phyloP scores from a whole-genome alignment of 2,888 invertebrate species.

The Eremobia ochroleuca region DNA sequence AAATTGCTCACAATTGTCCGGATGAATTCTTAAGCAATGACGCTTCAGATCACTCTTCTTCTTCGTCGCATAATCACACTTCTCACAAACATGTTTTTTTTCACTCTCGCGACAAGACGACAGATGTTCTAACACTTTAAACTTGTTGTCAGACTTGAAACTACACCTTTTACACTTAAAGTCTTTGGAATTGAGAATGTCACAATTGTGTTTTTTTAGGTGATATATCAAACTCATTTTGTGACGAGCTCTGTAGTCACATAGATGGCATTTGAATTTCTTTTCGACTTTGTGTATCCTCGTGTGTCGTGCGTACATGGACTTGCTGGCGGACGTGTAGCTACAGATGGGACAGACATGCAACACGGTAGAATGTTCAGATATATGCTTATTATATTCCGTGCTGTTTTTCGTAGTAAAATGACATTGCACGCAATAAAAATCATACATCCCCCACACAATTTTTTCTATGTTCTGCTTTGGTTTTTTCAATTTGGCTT shows the following conservation, averaged over 20 bases:
- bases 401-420: constrained; percentile 57
- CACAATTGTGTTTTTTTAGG: constrained; percentile 74
- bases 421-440: constrained; percentile 78
- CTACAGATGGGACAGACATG: constrained; percentile 79
- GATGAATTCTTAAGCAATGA: constrained; percentile 60
- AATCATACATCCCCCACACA: constrained; percentile 65
- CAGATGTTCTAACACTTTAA: constrained; percentile 43
- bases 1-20: background rate
- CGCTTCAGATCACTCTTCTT: constrained; percentile 73
- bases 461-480: background rate
- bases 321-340: constrained; percentile 77
- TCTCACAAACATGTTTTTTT: constrained; percentile 65
- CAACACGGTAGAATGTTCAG: constrained; percentile 56
- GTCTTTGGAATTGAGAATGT: background rate
- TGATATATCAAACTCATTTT: constrained; percentile 84
- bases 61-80: constrained; percentile 73
- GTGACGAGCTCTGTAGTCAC: constrained; percentile 80
- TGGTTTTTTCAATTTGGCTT: background rate
- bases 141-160: constrained; percentile 25
- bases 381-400: constrained; percentile 69
- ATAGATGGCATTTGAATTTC: constrained; percentile 78
- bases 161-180: constrained; percentile 55
- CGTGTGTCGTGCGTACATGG: constrained; percentile 75
- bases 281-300: constrained; percentile 79
- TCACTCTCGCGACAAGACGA: constrained; percentile 11